Conservation (phyloP, 2,888 invertebrate genomes). For the Polia nebulosa region DNA sequence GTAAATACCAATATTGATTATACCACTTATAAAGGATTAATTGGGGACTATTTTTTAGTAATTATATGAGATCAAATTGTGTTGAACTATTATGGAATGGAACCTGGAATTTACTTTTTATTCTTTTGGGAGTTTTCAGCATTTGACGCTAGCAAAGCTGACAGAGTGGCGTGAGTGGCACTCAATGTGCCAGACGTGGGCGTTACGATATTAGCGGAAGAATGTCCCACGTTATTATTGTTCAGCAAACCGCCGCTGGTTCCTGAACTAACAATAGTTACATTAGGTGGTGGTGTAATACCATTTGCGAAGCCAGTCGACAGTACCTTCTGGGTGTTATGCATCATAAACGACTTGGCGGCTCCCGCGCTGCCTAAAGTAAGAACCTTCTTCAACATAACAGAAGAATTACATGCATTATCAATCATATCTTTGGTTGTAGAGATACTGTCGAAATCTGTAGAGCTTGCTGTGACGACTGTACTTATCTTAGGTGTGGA, state of each 20-base stretch:
- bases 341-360: conserved; percentile 89
- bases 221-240: conserved; percentile 73
- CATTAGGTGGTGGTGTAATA: conserved; percentile 85
- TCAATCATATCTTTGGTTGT: conserved; percentile 90
- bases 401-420: conserved; percentile 88
- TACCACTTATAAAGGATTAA: conserved; percentile 22
- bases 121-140: conserved; percentile 64
- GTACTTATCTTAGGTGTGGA: conserved; percentile 83
- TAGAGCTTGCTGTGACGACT: conserved; percentile 76
- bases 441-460: conserved; percentile 85
- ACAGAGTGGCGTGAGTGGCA: conserved; percentile 88
- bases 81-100: conserved; percentile 53
- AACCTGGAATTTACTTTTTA: conserved; percentile 62
- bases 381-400: conserved; percentile 89
- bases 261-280: conserved; percentile 88
- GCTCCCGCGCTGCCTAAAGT: conserved; percentile 87
- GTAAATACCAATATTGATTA: conserved; percentile 26
- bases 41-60: conserved; percentile 23
- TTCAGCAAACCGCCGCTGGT: conserved; percentile 78
- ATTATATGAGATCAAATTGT: conserved; percentile 61
- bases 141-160: conserved; percentile 84
- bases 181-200: conserved; percentile 85
- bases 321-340: conserved; percentile 87
- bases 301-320: conserved; percentile 88
- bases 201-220: conserved; percentile 77